Conservation (phyloP, 1,140 invertebrate genomes). For the Drosophila lini region DNA sequence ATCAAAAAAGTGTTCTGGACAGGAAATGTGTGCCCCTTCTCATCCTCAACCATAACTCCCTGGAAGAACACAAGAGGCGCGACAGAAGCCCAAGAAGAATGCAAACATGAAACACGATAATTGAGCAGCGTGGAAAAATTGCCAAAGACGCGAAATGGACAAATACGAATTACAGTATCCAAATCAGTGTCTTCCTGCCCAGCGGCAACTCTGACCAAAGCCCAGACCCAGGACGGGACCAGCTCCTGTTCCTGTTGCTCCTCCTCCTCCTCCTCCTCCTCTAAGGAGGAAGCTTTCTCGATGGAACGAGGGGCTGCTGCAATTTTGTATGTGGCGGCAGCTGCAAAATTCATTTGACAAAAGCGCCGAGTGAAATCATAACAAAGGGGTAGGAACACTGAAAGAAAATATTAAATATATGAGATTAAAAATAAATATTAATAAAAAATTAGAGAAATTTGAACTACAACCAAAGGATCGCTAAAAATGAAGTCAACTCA, state of each 20-base stretch:
- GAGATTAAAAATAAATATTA: not conserved
- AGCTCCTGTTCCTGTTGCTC: conserved; percentile 12
- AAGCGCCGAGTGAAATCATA: conserved; percentile 72
- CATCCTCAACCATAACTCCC: not conserved
- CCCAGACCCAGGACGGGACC: conserved; percentile 5
- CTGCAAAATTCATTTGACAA: conserved; percentile 82
- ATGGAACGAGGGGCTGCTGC: conserved; percentile 24
- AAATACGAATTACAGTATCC: conserved; percentile 83
- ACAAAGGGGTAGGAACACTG: conserved; percentile 29
- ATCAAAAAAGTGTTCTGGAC: conserved; percentile 74
- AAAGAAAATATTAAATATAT: not conserved
- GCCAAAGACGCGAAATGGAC: conserved; percentile 82
- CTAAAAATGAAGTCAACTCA: too few relatives aligned
- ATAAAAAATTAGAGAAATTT: not conserved
- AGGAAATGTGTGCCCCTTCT: conserved; percentile 57
- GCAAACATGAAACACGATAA: conserved; percentile 82
- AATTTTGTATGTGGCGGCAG: conserved; percentile 70
- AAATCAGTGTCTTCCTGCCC: conserved; percentile 77
- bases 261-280: not conserved
- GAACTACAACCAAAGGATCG: too few relatives aligned
- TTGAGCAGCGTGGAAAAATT: conserved; percentile 82
- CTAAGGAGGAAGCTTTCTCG: not conserved
- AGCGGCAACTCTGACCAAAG: conserved; percentile 33
- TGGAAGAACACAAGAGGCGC: conserved; percentile 37
- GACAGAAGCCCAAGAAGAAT: conserved; percentile 71